A percentile compares a stretch with the other conserved stretches of the same genome.
Conservation (phyloP, 2,797 vertebrate species). For the Carcharodon carcharias region DNA sequence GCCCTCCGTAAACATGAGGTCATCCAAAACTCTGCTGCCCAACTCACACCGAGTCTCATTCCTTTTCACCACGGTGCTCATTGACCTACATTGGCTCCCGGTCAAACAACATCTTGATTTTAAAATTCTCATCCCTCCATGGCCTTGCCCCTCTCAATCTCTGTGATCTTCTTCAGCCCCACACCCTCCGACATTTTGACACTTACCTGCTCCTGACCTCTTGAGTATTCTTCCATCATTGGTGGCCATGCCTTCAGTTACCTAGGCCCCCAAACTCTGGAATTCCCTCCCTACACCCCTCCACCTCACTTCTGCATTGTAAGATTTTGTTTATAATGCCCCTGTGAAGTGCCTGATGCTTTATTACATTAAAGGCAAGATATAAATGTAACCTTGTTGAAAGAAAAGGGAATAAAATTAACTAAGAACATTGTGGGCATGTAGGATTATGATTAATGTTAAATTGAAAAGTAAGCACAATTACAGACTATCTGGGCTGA, state of each 20-base stretch:
- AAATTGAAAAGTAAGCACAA: background rate
- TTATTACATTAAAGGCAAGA: too few relatives aligned
- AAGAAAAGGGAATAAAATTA: background rate
- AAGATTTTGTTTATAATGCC: too few relatives aligned
- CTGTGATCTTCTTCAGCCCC: background rate
- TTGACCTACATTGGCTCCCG: background rate
- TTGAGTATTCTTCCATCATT: background rate
- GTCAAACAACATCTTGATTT: background rate
- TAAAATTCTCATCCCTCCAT: background rate
- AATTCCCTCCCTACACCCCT: background rate
- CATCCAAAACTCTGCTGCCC: background rate
- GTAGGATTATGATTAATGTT: background rate
- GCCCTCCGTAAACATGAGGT: background rate
- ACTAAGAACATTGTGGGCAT: background rate
- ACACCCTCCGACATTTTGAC: background rate
- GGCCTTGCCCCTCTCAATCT: too few relatives aligned
- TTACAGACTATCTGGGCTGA: background rate
- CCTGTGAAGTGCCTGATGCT: too few relatives aligned
- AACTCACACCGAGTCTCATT: background rate
- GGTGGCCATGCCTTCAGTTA: background rate
- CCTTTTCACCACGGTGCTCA: background rate
- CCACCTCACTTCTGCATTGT: background rate
- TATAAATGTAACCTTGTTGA: background rate
- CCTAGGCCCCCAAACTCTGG: background rate
- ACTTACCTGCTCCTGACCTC: background rate